phyloP scores from a whole-genome alignment of 2,888 invertebrate species.

The Auanema freiburgensis region DNA sequence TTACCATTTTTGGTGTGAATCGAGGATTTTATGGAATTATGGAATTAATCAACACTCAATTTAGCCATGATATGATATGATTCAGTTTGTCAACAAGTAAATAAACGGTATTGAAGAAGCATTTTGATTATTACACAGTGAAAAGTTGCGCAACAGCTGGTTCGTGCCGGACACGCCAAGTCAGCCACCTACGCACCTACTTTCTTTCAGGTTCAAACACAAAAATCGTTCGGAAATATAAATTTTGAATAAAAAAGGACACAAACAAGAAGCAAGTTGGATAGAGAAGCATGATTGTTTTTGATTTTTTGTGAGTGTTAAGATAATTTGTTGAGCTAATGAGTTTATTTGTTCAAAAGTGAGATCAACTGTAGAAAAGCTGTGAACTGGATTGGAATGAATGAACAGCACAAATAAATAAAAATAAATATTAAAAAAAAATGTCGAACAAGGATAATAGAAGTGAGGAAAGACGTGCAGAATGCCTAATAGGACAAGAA shows the following conservation, averaged over 20 bases:
- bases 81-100: slow-evolving; percentile 8
- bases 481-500: background rate
- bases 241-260: background rate
- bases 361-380: background rate
- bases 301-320: background rate
- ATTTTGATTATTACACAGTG: slow-evolving; percentile 21
- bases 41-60: too few relatives aligned
- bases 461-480: background rate
- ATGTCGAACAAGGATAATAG: slow-evolving; percentile 3
- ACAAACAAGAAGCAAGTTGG: slow-evolving; percentile 4
- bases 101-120: slow-evolving; percentile 19
- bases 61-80: too few relatives aligned
- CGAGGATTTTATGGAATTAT: too few relatives aligned
- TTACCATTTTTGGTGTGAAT: background rate
- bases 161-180: slow-evolving; percentile 9
- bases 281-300: background rate
- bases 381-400: background rate
- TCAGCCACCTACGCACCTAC: background rate
- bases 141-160: slow-evolving; percentile 20
- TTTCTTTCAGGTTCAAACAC: slow-evolving; percentile 1
- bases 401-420: background rate
- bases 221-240: background rate
- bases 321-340: background rate
- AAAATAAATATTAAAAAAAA: background rate
- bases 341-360: too few relatives aligned